Conservation (phyloP, 2,888 invertebrate genomes). For the Cataglyphis livida region DNA sequence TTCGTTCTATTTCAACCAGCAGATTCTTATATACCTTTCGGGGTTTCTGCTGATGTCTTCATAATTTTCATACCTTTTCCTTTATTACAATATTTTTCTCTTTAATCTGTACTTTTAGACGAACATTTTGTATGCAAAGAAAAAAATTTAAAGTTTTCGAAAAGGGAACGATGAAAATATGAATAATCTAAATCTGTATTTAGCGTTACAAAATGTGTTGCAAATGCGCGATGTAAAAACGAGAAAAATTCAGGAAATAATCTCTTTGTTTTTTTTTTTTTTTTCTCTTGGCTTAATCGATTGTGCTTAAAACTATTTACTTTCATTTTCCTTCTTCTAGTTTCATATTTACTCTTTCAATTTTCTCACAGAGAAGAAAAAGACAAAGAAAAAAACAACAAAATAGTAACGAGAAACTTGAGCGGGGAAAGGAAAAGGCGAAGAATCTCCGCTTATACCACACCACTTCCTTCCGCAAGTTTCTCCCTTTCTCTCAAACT, state of each 20-base stretch:
- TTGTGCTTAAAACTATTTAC: constrained; percentile 19
- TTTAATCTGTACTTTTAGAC: neutral
- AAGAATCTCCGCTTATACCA: constrained; percentile 16
- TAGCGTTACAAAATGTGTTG: neutral
- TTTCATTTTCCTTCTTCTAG: neutral
- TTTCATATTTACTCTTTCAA: constrained; percentile 19
- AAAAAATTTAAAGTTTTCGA: neutral
- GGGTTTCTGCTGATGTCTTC: constrained; percentile 1
- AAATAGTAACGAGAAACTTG: constrained; percentile 1
- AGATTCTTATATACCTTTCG: constrained; percentile 20
- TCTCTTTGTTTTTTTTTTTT: neutral
- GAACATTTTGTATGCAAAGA: neutral
- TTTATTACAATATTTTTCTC: constrained; percentile 4
- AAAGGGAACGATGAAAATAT: neutral
- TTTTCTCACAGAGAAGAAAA: neutral
- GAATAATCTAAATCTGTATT: neutral
- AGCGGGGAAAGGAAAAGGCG: constrained; percentile 5
- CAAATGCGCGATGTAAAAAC: neutral
- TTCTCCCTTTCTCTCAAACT: constrained; percentile 54
- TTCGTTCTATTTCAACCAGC: constrained; percentile 33
- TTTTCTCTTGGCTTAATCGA: constrained; percentile 9
- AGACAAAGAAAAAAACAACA: neutral
- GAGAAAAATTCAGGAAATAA: neutral
- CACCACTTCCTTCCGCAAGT: constrained; percentile 31
- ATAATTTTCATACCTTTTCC: constrained; percentile 32